phyloP scores from a whole-genome alignment of 2,113 vertebrate species.

The Hassar affinis region DNA sequence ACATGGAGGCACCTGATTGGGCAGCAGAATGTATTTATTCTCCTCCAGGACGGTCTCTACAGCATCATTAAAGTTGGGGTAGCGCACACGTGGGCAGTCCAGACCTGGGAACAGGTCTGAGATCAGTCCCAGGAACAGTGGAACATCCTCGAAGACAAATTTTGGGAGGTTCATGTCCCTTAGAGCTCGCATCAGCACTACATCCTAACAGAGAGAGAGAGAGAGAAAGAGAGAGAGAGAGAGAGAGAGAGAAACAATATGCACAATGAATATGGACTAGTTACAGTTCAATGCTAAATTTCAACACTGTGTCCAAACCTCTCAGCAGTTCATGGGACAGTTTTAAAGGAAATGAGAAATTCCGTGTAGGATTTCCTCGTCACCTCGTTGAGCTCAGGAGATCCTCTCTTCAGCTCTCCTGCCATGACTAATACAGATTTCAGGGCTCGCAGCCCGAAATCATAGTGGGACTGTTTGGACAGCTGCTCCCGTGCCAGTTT shows the following conservation, averaged over 20 bases:
- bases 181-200: constrained; percentile 93
- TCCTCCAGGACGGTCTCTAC: constrained; percentile 83
- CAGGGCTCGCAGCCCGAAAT: constrained; percentile 91
- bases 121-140: constrained; percentile 92
- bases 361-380: not conserved
- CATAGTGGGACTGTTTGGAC: constrained; percentile 96
- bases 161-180: constrained; percentile 97
- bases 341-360: no score
- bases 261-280: no score
- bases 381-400: constrained; percentile 86
- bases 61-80: constrained; percentile 85
- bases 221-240: not conserved
- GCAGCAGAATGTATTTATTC: constrained; percentile 77
- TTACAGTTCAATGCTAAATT: not conserved
- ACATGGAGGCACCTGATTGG: constrained; percentile 77
- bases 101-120: constrained; percentile 92
- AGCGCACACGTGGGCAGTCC: constrained; percentile 89
- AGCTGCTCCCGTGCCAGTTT: constrained; percentile 90
- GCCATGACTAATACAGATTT: constrained; percentile 97
- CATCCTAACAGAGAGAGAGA: constrained; percentile 74
- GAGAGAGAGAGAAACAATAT: not conserved
- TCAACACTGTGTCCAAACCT: not conserved
- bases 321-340: not conserved
- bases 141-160: constrained; percentile 94
- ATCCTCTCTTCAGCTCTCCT: constrained; percentile 91